Conservation (phyloP, 2,888 invertebrate species). For the Torymus aiolomorphi region DNA sequence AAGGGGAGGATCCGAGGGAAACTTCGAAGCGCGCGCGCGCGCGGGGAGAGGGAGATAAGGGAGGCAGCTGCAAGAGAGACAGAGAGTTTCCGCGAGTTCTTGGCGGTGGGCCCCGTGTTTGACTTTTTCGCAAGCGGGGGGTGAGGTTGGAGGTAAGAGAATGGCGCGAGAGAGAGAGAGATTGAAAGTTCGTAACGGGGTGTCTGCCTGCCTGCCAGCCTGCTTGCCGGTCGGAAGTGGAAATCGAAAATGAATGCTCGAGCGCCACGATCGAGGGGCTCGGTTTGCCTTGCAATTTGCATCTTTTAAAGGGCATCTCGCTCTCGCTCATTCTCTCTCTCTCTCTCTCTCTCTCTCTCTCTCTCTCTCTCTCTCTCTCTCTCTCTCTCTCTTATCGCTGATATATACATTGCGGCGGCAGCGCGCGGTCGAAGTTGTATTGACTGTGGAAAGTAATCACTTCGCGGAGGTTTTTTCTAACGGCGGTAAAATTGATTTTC, state of each 20-base stretch:
- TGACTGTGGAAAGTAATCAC: too few relatives aligned
- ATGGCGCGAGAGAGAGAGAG: background rate
- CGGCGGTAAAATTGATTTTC: too few relatives aligned
- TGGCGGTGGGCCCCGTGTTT: constrained; percentile 25
- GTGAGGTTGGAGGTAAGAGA: background rate
- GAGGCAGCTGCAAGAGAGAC: constrained; percentile 5
- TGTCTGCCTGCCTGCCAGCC: too few relatives aligned
- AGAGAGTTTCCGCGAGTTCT: constrained; percentile 12
- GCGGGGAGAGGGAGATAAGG: background rate
- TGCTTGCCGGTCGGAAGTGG: background rate
- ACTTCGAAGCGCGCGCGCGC: background rate
- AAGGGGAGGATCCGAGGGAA: constrained; percentile 8
- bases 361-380: background rate
- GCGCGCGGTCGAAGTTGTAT: background rate
- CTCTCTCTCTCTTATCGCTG: too few relatives aligned
- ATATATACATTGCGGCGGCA: too few relatives aligned
- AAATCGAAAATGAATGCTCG: constrained; percentile 18
- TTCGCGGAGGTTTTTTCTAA: too few relatives aligned
- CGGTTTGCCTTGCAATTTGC: constrained; percentile 14
- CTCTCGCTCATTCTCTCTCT: background rate
- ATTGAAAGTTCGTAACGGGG: too few relatives aligned
- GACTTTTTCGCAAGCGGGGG: constrained; percentile 28
- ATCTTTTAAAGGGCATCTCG: background rate
- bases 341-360: too few relatives aligned
- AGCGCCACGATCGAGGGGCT: constrained; percentile 3